These are phyloP conservation scores for Neoascia interrupta DNA, from an alignment of 2,888 invertebrate genomes.

Conservation along the genomic window DNA sequence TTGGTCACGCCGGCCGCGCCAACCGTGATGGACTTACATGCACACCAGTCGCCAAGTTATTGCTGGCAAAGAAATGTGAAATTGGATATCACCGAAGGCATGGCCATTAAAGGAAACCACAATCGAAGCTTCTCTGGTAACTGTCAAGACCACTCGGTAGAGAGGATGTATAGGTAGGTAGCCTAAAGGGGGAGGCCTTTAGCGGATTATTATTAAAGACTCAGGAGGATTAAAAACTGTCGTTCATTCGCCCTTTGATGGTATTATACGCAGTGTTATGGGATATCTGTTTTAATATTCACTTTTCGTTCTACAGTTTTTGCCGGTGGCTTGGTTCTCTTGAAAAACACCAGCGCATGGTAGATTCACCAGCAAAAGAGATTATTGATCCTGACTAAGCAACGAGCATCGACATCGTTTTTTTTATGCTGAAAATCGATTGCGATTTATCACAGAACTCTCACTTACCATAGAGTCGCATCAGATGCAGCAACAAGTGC, in stretches of 20 bases:
- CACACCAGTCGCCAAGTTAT: constrained; percentile 10
- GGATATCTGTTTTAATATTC: constrained; percentile 56
- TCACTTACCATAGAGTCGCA: not conserved
- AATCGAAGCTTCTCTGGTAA: no score
- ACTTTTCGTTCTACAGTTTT: no score
- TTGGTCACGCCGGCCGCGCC: constrained; percentile 25
- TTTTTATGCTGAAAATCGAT: not conserved
- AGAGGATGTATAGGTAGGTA: not conserved
- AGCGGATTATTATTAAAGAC: constrained; percentile 64
- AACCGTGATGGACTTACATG: constrained; percentile 22
- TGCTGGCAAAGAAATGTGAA: constrained; percentile 38
- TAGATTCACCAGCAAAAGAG: no score
- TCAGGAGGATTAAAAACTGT: constrained; percentile 62
- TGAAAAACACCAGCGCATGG: no score
- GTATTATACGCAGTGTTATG: constrained; percentile 49
- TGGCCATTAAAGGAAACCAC: constrained; percentile 52
- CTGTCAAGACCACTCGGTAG: no score
- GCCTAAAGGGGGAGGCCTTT: not conserved
- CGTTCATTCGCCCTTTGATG: constrained; percentile 51
- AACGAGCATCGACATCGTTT: not conserved
- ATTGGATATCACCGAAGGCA: constrained; percentile 49
- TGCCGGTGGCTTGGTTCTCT: no score
- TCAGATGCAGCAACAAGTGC: constrained; percentile 4
- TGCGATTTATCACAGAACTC: not conserved
- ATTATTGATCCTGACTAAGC: constrained; percentile 26